phyloP scores from a whole-genome alignment of 2,113 vertebrate genomes.

The Bufo bufo region DNA sequence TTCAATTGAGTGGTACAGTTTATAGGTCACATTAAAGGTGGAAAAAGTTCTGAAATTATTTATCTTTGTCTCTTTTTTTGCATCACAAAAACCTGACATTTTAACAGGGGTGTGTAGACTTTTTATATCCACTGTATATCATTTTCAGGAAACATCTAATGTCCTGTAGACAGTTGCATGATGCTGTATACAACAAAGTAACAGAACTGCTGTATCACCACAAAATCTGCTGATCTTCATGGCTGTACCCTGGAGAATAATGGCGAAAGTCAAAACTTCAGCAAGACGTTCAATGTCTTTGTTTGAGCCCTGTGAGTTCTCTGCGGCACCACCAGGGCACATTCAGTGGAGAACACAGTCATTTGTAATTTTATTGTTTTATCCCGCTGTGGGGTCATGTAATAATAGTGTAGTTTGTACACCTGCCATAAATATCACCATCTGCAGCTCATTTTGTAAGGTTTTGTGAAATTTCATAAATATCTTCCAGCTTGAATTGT shows the following conservation, averaged over 20 bases:
- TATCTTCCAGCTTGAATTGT: background rate
- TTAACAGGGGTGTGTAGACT: too few species aligned
- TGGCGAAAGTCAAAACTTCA: background rate
- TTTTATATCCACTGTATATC: too few species aligned
- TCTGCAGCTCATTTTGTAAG: background rate
- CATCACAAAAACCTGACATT: too few species aligned
- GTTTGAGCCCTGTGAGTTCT: background rate
- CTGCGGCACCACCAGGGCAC: background rate
- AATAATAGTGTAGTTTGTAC: background rate
- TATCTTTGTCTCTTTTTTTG: too few species aligned
- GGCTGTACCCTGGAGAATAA: background rate
- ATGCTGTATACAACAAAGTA: background rate
- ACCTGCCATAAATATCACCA: background rate
- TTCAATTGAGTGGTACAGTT: too few species aligned
- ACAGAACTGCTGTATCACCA: background rate
- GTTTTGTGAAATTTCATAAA: background rate
- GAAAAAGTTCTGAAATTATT: too few species aligned
- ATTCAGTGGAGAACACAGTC: background rate
- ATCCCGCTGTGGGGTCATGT: constrained; percentile 4
- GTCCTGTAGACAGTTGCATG: background rate
- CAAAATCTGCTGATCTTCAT: background rate
- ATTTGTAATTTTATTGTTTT: background rate
- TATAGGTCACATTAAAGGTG: too few species aligned
- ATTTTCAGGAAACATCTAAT: background rate
- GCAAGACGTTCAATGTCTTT: background rate